Percentiles rank a stretch among this genome's conserved stretches.
Conservation (phyloP, 2,888 invertebrate species). For the Tenthredo livida region DNA sequence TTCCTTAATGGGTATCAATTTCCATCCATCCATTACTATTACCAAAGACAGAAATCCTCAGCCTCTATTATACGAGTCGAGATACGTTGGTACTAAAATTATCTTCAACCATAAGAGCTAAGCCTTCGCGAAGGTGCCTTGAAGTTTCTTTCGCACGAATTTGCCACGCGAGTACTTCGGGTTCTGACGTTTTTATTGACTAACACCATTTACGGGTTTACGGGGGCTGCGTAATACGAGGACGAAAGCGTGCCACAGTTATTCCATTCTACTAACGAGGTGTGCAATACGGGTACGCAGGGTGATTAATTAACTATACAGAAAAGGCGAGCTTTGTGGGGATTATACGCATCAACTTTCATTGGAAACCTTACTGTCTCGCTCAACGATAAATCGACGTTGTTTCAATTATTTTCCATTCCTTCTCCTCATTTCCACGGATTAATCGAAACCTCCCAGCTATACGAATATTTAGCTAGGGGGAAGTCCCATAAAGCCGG, state of each 20-base stretch:
- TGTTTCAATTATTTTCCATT: not conserved
- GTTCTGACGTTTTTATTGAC: slow-evolving; percentile 35
- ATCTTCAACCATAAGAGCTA: slow-evolving; percentile 16
- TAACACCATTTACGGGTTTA: slow-evolving; percentile 34
- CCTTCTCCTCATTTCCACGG: not conserved
- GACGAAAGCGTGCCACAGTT: slow-evolving; percentile 51
- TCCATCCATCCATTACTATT: slow-evolving; percentile 62
- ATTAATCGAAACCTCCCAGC: not conserved
- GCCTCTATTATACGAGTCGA: slow-evolving; percentile 43
- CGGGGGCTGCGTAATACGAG: slow-evolving; percentile 43
- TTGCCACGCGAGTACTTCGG: slow-evolving; percentile 44
- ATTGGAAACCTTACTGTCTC: not conserved
- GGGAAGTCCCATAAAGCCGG: too few relatives aligned
- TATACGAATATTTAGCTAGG: too few relatives aligned
- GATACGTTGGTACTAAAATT: slow-evolving; percentile 41
- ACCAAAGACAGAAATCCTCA: slow-evolving; percentile 65
- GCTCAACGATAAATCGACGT: not conserved
- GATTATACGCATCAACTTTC: not conserved
- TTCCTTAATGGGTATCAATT: slow-evolving; percentile 64
- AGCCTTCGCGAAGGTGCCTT: not conserved
- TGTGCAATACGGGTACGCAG: slow-evolving; percentile 67
- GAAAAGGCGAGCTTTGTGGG: slow-evolving; percentile 20
- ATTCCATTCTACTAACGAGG: slow-evolving; percentile 64
- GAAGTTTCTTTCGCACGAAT: slow-evolving; percentile 38
- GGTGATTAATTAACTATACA: slow-evolving; percentile 66